Percentiles rank a stretch among this genome's conserved stretches.
phyloP scores from a whole-genome alignment of 1,140 invertebrate genomes.

The Arion vulgaris region DNA sequence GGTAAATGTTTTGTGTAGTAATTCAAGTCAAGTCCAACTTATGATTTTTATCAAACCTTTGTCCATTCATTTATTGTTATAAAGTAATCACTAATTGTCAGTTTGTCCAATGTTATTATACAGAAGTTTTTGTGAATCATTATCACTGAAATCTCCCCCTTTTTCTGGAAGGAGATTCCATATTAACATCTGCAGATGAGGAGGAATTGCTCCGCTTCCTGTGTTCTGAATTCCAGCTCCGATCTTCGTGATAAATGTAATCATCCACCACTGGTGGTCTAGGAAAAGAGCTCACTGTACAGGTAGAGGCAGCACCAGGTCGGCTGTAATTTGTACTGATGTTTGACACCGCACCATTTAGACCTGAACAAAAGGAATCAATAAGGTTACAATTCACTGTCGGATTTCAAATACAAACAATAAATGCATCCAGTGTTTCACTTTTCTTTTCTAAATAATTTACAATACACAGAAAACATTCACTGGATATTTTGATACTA shows the following conservation, averaged over 20 bases:
- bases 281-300: conserved; percentile 37
- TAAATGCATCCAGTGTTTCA: background rate
- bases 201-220: conserved; percentile 76
- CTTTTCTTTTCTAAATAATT: too few relatives aligned
- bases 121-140: too few relatives aligned
- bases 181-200: conserved; percentile 73
- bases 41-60: too few relatives aligned
- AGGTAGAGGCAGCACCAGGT: conserved; percentile 42
- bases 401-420: background rate
- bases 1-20: too few relatives aligned
- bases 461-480: too few relatives aligned
- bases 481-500: too few relatives aligned
- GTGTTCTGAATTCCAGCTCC: conserved; percentile 78
- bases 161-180: conserved; percentile 82
- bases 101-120: too few relatives aligned
- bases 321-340: conserved; percentile 65
- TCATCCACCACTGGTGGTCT: conserved; percentile 74
- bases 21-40: too few relatives aligned
- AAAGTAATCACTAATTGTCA: too few relatives aligned
- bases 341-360: conserved; percentile 73
- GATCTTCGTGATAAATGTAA: conserved; percentile 83
- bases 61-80: too few relatives aligned
- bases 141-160: conserved; percentile 72
- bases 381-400: background rate
- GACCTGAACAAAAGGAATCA: conserved; percentile 41